These are phyloP conservation scores for Neodiprion lecontei DNA, from an alignment of 1,140 invertebrate genomes.

Conservation along the genomic window DNA sequence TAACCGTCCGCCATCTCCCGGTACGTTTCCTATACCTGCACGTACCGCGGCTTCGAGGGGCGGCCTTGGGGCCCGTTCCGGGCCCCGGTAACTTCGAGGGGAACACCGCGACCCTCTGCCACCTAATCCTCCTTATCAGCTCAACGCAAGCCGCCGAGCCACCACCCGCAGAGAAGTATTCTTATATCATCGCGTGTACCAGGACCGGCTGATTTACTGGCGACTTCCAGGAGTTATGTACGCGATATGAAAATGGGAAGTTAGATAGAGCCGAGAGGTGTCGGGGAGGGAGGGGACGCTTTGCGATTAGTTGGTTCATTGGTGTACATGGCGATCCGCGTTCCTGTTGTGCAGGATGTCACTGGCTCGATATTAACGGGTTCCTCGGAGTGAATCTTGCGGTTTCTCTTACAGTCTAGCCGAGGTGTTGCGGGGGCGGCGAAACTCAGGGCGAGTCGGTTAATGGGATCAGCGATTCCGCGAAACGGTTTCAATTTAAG, in stretches of 20 bases:
- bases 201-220: not conserved
- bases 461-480: conserved; percentile 1
- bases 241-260: conserved; percentile 4
- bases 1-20: conserved; percentile 9
- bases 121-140: conserved; percentile 16
- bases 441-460: not conserved
- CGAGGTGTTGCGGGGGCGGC: not conserved
- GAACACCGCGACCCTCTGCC: not conserved
- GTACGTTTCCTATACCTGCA: not conserved
- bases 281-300: too few species aligned
- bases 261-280: not conserved
- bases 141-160: conserved; percentile 3
- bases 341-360: too few species aligned
- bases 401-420: not conserved
- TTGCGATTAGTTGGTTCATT: too few species aligned
- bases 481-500: not conserved
- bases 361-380: too few species aligned
- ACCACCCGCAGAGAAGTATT: not conserved
- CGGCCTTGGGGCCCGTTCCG: not conserved
- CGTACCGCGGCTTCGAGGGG: not conserved
- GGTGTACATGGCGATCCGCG: too few species aligned
- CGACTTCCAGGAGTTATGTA: conserved; percentile 4
- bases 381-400: too few species aligned
- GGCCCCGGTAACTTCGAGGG: not conserved
- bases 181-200: not conserved